phyloP scores from a whole-genome alignment of 2,113 vertebrate genomes.

The Rhea americana region DNA sequence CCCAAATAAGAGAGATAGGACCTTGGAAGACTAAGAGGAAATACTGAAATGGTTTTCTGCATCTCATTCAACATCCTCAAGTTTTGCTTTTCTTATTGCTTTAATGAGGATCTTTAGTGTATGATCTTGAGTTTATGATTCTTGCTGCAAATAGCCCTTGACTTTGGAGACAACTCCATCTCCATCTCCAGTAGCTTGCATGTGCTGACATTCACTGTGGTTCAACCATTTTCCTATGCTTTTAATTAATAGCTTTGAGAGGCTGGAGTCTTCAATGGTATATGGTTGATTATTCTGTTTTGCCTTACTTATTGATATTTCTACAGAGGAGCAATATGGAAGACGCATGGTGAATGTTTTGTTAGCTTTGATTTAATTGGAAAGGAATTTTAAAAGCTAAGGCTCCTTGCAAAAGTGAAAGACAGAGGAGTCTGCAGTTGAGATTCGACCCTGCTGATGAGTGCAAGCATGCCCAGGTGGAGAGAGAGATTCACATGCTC shows the following conservation, averaged over 20 bases:
- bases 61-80: background rate
- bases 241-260: background rate
- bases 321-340: background rate
- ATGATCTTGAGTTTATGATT: background rate
- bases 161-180: background rate
- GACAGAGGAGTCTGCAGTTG: background rate
- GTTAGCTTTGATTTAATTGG: background rate
- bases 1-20: background rate
- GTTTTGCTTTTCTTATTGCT: background rate
- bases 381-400: background rate
- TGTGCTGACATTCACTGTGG: background rate
- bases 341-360: background rate
- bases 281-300: background rate
- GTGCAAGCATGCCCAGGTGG: background rate
- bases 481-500: background rate
- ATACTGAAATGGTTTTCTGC: background rate
- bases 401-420: rapidly evolving
- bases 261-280: background rate
- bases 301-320: background rate
- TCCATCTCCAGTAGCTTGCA: background rate
- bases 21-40: background rate
- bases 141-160: background rate
- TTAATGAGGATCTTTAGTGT: background rate
- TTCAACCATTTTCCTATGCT: background rate
- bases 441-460: background rate